Evolutionary conservation across 2,888 invertebrate genomes (phyloP).

Genomic region (Cantharis flavilabris): DNA sequence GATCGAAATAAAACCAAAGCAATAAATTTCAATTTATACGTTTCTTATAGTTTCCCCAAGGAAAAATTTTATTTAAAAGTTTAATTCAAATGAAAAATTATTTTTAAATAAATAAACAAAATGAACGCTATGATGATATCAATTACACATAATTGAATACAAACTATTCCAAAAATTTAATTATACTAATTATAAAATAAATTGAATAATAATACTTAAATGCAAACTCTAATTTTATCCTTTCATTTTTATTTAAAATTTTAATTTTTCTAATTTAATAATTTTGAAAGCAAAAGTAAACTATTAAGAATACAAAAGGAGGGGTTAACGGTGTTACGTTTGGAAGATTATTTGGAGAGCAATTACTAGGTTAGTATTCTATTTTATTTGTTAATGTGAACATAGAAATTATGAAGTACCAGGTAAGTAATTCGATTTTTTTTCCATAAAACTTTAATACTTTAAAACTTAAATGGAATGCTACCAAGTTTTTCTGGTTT

Average conservation of each 20-base stretch:
- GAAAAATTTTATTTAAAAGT: background rate
- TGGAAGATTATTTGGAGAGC: background rate
- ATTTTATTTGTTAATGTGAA: background rate
- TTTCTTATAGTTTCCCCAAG: background rate
- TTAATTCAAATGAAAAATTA: background rate
- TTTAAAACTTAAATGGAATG: background rate
- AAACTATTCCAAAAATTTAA: background rate
- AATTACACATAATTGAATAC: background rate
- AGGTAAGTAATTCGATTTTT: background rate
- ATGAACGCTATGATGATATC: background rate
- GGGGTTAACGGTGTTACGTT: background rate
- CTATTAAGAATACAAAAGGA: background rate
- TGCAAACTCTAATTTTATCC: background rate
- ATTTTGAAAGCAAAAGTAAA: background rate
- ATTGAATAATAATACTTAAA: background rate
- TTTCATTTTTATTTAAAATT: background rate
- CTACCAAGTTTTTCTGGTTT: background rate
- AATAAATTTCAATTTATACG: slow-evolving; percentile 9
- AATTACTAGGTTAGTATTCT: background rate
- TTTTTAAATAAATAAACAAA: background rate
- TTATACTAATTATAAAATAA: background rate
- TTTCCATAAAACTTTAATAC: background rate
- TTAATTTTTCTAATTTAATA: background rate
- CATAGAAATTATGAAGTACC: background rate
- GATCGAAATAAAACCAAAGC: background rate